A percentile compares a stretch with the other conserved stretches of the same genome.
Conservation (phyloP, 2,113 vertebrate genomes). For the Eulemur macaco region DNA sequence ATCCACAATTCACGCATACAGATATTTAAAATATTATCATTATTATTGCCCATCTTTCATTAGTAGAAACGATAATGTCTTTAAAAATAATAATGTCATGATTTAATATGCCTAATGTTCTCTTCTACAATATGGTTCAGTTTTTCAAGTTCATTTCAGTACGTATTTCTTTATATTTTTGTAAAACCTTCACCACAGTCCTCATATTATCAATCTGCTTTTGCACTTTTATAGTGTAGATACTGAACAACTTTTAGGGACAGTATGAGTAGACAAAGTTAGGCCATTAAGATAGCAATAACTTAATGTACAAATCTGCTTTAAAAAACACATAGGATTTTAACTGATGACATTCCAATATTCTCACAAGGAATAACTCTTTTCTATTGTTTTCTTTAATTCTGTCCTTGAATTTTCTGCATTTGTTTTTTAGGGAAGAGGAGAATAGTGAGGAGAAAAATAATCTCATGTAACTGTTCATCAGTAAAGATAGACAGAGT, state of each 20-base stretch:
- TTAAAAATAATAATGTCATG: not conserved
- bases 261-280: not conserved
- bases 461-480: not conserved
- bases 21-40: not conserved
- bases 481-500: not conserved
- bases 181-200: not conserved
- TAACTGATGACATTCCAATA: not conserved
- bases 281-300: not conserved
- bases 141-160: not conserved
- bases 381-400: not conserved
- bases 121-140: not conserved
- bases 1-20: not conserved
- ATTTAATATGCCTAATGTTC: not conserved
- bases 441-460: not conserved
- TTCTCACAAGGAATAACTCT: not conserved
- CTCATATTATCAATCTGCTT: not conserved
- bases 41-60: not conserved
- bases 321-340: not conserved
- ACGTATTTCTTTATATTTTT: not conserved
- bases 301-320: not conserved
- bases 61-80: not conserved
- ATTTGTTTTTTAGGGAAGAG: not conserved
- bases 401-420: not conserved
- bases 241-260: not conserved
- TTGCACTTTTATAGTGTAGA: not conserved